Evolutionary conservation across 2,797 vertebrate genomes (phyloP), one percentile per base, ranked within the genome.

Genomic region (Peromyscus aztecus): DNA sequence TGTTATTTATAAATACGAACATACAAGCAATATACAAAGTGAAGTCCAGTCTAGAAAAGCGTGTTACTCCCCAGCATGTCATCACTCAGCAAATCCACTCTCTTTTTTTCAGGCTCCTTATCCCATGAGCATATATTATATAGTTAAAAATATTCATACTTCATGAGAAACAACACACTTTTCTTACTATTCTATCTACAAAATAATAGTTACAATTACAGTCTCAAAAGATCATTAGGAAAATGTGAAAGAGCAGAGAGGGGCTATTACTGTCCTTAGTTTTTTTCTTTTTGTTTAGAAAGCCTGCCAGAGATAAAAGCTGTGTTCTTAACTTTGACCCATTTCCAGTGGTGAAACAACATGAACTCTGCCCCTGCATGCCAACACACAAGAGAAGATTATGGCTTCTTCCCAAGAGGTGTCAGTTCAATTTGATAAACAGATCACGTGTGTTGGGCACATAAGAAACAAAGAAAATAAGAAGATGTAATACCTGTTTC

Each of bases 271-370:
- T 93, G 24, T 65, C 55, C 67, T 57, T 78, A 92, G 31, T 59
- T 91, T 43, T 96, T 92, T 81, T 75, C 78, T 94, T 97, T 83
- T 69, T 67, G 17, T 61, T 95, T 93, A 57, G 46, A 89, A 97
- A 94, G 19, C 34, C 67, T 27, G n/a, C 2, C 0, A 17, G 63
- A 89, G n/a, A 87, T 77, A 34, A 90, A 94, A 93, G 61, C 19
- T n/a, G 29, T 93, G 27, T 93, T 91, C 57, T 94, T 71, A 95
- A 93, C 96, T 95, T 87, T 97, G 89, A 96, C 82, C 89, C 23
- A 76, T 16, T 92, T 92, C 59, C 1, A 3, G 59, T 0, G 6
- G 43, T 76, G 77, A 93, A 34, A 91, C 43, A 93, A 91, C n/a
- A 13, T 94, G 96, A 93, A 96, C 96, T 97, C 77, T 96, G 92